phyloP scores from a whole-genome alignment of 2,113 vertebrate species.

The Misgurnus mizolepis region DNA sequence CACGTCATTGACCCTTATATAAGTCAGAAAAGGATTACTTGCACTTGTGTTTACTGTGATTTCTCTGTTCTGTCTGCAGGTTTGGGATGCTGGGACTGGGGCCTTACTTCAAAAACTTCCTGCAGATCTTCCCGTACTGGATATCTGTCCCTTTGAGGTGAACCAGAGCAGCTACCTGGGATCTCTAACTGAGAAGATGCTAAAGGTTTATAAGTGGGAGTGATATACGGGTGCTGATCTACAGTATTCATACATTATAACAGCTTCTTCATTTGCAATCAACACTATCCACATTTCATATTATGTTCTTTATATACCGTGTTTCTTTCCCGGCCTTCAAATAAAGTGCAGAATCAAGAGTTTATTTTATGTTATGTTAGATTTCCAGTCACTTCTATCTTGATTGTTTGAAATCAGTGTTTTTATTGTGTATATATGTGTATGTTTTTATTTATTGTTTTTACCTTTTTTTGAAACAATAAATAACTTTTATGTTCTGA shows the following conservation, averaged over 20 bases:
- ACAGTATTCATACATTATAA: background rate
- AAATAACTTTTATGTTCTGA: background rate
- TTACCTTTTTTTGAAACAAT: background rate
- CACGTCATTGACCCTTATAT: no score
- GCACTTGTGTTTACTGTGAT: background rate
- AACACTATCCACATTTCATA: background rate
- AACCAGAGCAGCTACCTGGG: slow-evolving; percentile 84
- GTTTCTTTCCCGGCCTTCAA: background rate
- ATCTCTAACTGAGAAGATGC: slow-evolving; percentile 88
- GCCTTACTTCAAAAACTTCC: slow-evolving; percentile 86
- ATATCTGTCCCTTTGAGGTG: slow-evolving; percentile 85
- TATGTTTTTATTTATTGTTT: background rate
- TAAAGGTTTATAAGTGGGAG: slow-evolving; percentile 92
- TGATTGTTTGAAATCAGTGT: background rate
- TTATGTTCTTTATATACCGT: background rate
- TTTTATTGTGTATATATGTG: background rate
- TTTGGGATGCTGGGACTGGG: slow-evolving; percentile 89
- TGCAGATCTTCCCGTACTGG: slow-evolving; percentile 86
- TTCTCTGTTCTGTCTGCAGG: slow-evolving; percentile 67
- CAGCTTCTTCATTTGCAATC: background rate
- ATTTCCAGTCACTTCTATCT: background rate
- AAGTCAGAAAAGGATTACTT: no score
- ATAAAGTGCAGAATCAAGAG: background rate
- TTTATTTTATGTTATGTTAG: background rate
- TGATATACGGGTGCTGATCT: slow-evolving; percentile 61